phyloP scores from a whole-genome alignment of 2,888 invertebrate genomes.

The Gymnocheta viridis region DNA sequence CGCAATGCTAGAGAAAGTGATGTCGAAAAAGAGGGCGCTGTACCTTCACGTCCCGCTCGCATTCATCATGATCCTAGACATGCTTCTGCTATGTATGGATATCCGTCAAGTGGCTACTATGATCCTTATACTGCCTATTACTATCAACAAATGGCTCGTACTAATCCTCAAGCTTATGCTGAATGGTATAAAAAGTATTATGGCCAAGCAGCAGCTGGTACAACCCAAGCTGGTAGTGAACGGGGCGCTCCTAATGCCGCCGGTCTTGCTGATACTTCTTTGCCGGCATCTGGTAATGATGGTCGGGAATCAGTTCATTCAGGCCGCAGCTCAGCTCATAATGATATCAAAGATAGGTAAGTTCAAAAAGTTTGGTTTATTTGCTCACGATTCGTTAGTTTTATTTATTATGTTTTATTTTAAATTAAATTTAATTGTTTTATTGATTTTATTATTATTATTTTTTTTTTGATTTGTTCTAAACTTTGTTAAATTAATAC shows the following conservation, averaged over 20 bases:
- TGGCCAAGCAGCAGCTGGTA: slow-evolving; percentile 72
- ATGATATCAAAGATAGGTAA: slow-evolving; percentile 86
- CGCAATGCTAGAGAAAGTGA: slow-evolving; percentile 80
- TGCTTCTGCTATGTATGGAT: slow-evolving; percentile 73
- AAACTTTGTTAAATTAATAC: slow-evolving; percentile 24
- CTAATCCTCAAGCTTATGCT: slow-evolving; percentile 90
- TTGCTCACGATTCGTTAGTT: slow-evolving; percentile 14
- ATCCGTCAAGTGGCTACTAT: slow-evolving; percentile 77
- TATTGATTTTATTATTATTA: slow-evolving; percentile 1
- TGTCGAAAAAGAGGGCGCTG: slow-evolving; percentile 76
- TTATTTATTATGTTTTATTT: slow-evolving; percentile 6
- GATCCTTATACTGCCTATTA: slow-evolving; percentile 86
- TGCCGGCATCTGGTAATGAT: slow-evolving; percentile 79
- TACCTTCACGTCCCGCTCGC: slow-evolving; percentile 69
- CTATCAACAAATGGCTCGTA: slow-evolving; percentile 89
- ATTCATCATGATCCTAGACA: slow-evolving; percentile 74
- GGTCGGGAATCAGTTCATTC: slow-evolving; percentile 91
- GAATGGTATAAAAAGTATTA: slow-evolving; percentile 90
- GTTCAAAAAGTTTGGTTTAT: slow-evolving; percentile 73
- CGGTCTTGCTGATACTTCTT: slow-evolving; percentile 50
- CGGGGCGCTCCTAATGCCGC: slow-evolving; percentile 72
- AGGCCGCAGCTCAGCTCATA: slow-evolving; percentile 89
- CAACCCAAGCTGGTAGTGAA: slow-evolving; percentile 29
- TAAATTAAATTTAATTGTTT: neutral
- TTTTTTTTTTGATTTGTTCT: slow-evolving; percentile 12